phyloP scores from a whole-genome alignment of 2,797 vertebrate species.

The Pipistrellus pygmaeus region DNA sequence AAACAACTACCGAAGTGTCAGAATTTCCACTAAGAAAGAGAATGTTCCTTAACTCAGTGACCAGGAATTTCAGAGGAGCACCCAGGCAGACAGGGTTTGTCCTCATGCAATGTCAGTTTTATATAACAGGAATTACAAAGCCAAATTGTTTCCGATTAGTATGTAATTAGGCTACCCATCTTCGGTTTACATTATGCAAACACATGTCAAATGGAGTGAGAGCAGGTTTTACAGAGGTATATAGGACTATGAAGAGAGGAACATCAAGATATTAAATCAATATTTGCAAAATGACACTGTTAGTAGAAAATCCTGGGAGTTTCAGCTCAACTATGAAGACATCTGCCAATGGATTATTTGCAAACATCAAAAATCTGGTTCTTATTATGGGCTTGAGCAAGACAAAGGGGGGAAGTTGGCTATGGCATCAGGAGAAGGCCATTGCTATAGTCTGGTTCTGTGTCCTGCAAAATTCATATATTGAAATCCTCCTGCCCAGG shows the following conservation, averaged over 20 bases:
- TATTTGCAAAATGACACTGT: conserved; percentile 69
- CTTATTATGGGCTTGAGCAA: conserved; percentile 4
- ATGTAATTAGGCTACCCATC: conserved; percentile 19
- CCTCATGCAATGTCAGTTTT: neutral
- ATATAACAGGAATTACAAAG: neutral
- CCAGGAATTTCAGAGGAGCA: neutral
- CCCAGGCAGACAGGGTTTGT: neutral
- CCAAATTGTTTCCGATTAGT: conserved; percentile 3
- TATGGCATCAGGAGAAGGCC: neutral
- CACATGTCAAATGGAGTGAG: neutral
- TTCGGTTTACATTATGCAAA: conserved; percentile 64
- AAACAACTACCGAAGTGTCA: neutral
- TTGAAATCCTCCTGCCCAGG: neutral
- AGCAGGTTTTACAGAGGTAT: conserved; percentile 5
- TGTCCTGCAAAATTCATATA: neutral
- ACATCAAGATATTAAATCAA: conserved; percentile 66
- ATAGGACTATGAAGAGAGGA: conserved; percentile 15
- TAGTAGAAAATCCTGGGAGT: conserved; percentile 53
- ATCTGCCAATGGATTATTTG: conserved; percentile 52
- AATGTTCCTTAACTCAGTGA: neutral
- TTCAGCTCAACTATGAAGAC: conserved; percentile 56
- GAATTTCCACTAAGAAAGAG: neutral
- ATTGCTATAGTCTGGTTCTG: neutral
- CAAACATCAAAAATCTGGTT: conserved; percentile 20
- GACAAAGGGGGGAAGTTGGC: neutral